phyloP scores from a whole-genome alignment of 2,888 invertebrate genomes.

The Macrosiphum euphorbiae region DNA sequence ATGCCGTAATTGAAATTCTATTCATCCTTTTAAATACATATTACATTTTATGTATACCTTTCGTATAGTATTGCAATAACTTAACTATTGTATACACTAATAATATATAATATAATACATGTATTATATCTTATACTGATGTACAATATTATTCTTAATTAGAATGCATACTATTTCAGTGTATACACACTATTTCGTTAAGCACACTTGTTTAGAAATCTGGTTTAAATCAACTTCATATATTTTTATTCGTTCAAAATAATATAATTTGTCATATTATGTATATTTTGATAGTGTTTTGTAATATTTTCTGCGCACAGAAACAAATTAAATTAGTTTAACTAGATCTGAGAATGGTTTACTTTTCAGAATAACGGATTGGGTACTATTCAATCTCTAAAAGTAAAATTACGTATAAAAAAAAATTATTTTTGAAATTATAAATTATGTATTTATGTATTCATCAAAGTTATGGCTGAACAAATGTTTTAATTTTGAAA shows the following conservation, averaged over 20 bases:
- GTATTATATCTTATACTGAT: neutral
- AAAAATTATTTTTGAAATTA: neutral
- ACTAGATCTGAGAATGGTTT: neutral
- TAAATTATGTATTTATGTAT: neutral
- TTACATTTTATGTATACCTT: neutral
- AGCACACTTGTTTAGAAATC: neutral
- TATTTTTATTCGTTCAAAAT: neutral
- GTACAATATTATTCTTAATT: neutral
- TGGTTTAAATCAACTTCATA: neutral
- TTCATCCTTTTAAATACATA: neutral
- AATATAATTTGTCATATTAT: neutral
- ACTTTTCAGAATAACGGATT: neutral
- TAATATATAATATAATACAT: too few relatives aligned
- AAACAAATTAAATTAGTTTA: neutral
- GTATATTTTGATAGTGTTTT: neutral
- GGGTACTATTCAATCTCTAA: neutral
- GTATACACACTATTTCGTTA: neutral
- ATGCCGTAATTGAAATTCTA: neutral
- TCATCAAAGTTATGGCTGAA: neutral
- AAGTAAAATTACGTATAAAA: neutral
- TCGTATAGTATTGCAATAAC: neutral
- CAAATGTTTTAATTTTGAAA: neutral
- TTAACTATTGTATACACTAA: neutral
- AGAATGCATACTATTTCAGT: too few relatives aligned
- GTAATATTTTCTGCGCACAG: neutral